A percentile compares a stretch with the other conserved stretches of the same genome.
phyloP scores from a whole-genome alignment of 2,113 vertebrate species.

The Odocoileus virginianus region DNA sequence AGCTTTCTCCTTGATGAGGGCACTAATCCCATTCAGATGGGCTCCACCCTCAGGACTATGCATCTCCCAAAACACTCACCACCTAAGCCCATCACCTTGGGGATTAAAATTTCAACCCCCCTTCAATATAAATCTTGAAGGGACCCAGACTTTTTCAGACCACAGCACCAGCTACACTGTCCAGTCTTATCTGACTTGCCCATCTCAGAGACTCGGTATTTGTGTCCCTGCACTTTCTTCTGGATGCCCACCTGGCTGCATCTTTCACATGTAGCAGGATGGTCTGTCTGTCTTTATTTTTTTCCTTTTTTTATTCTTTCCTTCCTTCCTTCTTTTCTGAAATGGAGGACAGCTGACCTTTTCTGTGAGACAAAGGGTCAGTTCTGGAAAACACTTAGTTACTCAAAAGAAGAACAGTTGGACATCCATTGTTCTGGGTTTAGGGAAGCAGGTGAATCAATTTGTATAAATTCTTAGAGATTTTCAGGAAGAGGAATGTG shows the following conservation, averaged over 20 bases:
- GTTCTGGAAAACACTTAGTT: neutral
- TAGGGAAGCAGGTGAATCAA: neutral
- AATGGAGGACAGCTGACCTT: neutral
- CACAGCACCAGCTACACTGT: neutral
- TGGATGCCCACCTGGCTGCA: neutral
- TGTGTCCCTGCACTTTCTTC: neutral
- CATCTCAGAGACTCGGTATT: neutral
- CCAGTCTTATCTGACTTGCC: too few relatives aligned
- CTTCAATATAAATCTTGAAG: neutral
- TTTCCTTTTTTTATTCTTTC: neutral
- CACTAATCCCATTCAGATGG: neutral
- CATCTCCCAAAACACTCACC: neutral
- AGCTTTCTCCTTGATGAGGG: neutral
- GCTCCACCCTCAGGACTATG: too few relatives aligned
- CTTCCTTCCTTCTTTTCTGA: neutral
- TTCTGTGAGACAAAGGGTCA: neutral
- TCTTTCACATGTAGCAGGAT: neutral
- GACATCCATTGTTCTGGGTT: neutral
- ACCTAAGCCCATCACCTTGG: neutral
- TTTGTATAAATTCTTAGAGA: neutral
- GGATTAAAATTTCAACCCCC: neutral
- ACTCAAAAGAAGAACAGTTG: neutral
- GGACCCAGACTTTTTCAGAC: neutral
- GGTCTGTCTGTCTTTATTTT: neutral
- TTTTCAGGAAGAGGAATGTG: neutral